phyloP scores from a whole-genome alignment of 2,113 vertebrate genomes.

The Stercorarius parasiticus region DNA sequence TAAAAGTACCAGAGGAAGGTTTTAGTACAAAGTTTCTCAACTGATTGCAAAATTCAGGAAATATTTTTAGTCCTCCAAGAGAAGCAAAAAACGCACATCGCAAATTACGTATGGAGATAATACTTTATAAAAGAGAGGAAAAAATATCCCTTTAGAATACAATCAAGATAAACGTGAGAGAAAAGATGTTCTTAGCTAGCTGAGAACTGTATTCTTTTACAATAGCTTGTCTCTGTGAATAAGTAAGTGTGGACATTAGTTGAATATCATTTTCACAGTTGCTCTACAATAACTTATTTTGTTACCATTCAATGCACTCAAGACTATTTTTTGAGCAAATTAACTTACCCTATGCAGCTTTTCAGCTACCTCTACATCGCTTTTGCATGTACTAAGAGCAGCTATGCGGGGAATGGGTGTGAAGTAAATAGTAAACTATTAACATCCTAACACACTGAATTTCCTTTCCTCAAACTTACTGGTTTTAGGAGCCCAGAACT shows the following conservation, averaged over 20 bases:
- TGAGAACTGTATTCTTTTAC: background rate
- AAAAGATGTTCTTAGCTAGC: background rate
- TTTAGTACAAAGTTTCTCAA: background rate
- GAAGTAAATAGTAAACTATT: background rate
- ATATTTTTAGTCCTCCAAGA: background rate
- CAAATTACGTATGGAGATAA: background rate
- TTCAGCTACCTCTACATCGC: background rate
- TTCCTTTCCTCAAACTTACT: background rate
- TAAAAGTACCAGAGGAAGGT: background rate
- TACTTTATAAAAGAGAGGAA: background rate
- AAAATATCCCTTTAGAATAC: background rate
- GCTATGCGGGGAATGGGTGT: background rate
- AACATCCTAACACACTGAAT: background rate
- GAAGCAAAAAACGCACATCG: background rate
- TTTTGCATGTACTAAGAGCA: background rate
- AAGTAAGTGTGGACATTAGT: background rate
- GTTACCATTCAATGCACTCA: background rate
- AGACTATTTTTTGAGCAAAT: background rate
- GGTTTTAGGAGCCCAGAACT: background rate
- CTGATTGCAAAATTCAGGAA: background rate
- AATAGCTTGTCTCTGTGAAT: background rate
- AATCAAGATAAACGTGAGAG: background rate
- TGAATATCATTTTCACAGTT: background rate
- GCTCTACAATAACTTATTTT: background rate
- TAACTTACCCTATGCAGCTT: background rate